These are phyloP conservation scores for Anastrepha ludens DNA, from an alignment of 1,140 invertebrate species.

Conservation along the genomic window DNA sequence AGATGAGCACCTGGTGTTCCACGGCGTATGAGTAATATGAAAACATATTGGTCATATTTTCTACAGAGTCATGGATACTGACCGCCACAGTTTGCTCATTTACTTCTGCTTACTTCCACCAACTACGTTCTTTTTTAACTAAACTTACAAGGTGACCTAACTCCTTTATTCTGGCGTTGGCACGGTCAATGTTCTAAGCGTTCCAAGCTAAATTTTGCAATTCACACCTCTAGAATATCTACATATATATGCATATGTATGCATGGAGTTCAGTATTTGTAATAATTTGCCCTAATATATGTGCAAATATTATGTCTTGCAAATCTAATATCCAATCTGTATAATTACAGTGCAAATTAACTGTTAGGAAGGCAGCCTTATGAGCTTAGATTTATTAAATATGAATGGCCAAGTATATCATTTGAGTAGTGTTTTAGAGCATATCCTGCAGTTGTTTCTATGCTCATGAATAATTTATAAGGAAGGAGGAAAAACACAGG, in stretches of 20 bases:
- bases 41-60: neutral
- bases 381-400: neutral
- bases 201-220: too few relatives aligned
- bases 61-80: neutral
- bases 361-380: neutral
- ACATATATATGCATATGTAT: too few relatives aligned
- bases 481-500: neutral
- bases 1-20: neutral
- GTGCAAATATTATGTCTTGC: neutral
- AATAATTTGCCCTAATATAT: too few relatives aligned
- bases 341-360: constrained; percentile 45
- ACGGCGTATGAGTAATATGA: constrained; percentile 15
- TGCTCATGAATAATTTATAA: neutral
- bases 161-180: too few relatives aligned
- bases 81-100: neutral
- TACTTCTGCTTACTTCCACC: neutral
- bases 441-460: neutral
- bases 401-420: neutral
- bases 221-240: too few relatives aligned
- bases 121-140: too few relatives aligned
- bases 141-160: too few relatives aligned
- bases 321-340: constrained; percentile 15
- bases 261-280: too few relatives aligned
- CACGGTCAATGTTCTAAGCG: too few relatives aligned
- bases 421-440: neutral